Evolutionary conservation across 2,888 invertebrate genomes (phyloP).

Genomic region (Tenthredo livida): DNA sequence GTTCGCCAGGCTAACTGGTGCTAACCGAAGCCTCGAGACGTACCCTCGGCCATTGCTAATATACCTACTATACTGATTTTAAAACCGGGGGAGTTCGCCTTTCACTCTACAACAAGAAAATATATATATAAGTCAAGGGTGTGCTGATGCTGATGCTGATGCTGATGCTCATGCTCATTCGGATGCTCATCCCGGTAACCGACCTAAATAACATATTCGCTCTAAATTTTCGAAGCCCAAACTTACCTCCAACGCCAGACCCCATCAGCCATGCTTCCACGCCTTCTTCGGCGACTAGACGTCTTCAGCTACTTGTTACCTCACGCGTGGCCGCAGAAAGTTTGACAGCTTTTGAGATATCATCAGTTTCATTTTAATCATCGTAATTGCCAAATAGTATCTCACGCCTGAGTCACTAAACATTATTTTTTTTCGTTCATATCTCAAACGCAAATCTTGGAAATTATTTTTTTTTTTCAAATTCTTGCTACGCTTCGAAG

Average conservation of each 20-base stretch:
- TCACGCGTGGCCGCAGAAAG: conserved; percentile 43
- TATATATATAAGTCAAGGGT: conserved; percentile 35
- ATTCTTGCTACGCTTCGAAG: no score
- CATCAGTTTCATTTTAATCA: neutral
- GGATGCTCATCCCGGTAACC: neutral
- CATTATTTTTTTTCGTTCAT: no score
- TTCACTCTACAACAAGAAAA: neutral
- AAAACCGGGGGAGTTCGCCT: conserved; percentile 20
- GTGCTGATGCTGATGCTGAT: neutral
- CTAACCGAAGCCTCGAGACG: conserved; percentile 17
- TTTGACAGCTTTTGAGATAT: neutral
- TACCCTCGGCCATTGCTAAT: neutral
- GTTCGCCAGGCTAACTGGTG: conserved; percentile 65
- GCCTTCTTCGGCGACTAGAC: conserved; percentile 3
- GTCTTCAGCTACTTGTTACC: conserved; percentile 3
- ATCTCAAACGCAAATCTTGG: no score
- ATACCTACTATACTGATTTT: neutral
- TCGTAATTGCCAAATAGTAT: no score
- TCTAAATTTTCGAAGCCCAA: neutral
- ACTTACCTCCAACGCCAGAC: neutral
- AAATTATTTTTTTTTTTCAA: no score
- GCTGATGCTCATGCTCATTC: neutral
- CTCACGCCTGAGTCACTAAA: no score
- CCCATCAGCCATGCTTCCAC: neutral
- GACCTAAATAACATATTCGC: neutral